Percentiles rank a stretch among this genome's conserved stretches.
phyloP scores from a whole-genome alignment of 2,797 vertebrate species.

The Chaenodraco wilsoni region DNA sequence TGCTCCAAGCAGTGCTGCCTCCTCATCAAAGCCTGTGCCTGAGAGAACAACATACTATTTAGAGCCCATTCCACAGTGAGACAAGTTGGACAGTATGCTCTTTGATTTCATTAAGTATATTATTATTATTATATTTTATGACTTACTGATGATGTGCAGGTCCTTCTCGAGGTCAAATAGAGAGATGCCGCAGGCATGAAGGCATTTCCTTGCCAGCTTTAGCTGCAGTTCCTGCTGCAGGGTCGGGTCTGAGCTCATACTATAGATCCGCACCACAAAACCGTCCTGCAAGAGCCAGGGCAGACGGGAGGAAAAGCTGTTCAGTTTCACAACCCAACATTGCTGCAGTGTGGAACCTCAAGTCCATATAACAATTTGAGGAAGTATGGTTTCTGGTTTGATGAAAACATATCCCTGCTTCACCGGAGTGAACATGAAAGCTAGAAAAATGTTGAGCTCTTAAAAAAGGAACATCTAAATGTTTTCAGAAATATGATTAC shows the following conservation, averaged over 20 bases:
- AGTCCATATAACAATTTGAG: neutral
- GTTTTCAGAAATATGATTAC: neutral
- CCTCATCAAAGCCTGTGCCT: slow-evolving; percentile 99
- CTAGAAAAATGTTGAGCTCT: neutral
- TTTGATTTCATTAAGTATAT: neutral
- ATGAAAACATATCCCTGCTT: slow-evolving; percentile 16
- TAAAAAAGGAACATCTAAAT: neutral
- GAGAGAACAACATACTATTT: slow-evolving; percentile 54
- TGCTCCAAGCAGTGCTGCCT: slow-evolving; percentile 95
- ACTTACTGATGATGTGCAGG: slow-evolving; percentile 99
- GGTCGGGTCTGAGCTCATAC: slow-evolving; percentile 94
- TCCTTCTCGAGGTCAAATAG: slow-evolving; percentile 98
- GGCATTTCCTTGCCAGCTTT: slow-evolving; percentile 97
- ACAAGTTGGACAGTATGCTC: slow-evolving; percentile 2
- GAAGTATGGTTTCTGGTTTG: neutral
- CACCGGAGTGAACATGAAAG: neutral
- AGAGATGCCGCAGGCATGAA: slow-evolving; percentile 98
- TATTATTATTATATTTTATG: neutral
- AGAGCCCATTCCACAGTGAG: slow-evolving; percentile 30
- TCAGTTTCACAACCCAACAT: slow-evolving; percentile 28
- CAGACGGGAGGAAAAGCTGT: slow-evolving; percentile 17
- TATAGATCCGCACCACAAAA: slow-evolving; percentile 98
- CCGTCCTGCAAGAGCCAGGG: slow-evolving; percentile 87
- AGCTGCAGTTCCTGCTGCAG: slow-evolving; percentile 98
- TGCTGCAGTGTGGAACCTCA: neutral